Evolutionary conservation across 1,140 invertebrate species (phyloP), one percentile per base, ranked within the genome.

Genomic region (Battus philenor): DNA sequence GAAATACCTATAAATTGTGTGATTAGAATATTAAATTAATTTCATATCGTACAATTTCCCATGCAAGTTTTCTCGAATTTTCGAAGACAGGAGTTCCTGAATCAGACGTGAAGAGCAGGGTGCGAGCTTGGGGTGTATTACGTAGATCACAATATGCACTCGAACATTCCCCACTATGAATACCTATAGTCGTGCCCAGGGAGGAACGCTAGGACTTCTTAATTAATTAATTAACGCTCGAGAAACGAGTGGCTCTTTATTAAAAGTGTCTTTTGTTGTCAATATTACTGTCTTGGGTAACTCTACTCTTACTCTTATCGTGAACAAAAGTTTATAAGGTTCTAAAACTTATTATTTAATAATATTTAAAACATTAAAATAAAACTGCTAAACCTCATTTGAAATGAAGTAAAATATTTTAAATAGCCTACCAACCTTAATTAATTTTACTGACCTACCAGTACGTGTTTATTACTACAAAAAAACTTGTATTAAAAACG

Each of bases 91-190:
- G 46, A 54, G 32, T 68, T n/a, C 68, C 78, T 82, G 78, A 52
- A 54, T 50, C 54, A 63, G 78, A 82, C 78, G 59, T 82, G 68
- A 68, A 82, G 78, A 70, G 75, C 54, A 41, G 56, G 61, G 66
- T 54, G 34, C 30, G 49, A 46, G 49, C 58, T 49, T 44, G 53
- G 54, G 66, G 62, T 58, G 50, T 61, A 50, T 65, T 69, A 54
- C 65, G 70, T 64, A 59, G 52, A 73, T 69, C 59, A 82, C 78
- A 82, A 82, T 82, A 79, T 78, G 75, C 69, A 82, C 78, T 82
- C 70, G 51, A 81, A 43, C 55, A 59, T 56, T 54, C 74, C 70
- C 68, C 61, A 68, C 71, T 74, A 73, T 68, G 72, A 74, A 80
- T 76, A 76, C 61, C 65, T 75, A 65, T 59, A 67, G 47, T n/a